Evolutionary conservation across 2,888 invertebrate species (phyloP), one percentile per base, ranked within the genome.

Genomic region (Lasioglossum villosulum): DNA sequence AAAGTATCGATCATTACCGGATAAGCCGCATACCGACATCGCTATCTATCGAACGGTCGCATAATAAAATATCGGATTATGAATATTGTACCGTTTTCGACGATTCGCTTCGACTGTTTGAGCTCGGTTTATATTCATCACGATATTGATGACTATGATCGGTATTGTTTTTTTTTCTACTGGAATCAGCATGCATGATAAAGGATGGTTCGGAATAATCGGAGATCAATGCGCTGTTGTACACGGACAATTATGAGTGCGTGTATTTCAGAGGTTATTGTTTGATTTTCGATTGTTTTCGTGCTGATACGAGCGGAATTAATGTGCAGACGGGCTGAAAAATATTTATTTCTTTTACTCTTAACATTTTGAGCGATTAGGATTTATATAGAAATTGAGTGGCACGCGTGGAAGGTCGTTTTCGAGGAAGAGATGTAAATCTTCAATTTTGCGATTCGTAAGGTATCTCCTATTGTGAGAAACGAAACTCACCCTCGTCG

Each of bases 1-100:
- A 39, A 68, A 74, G 37, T 84, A 80, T 84, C 80, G 84, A 80
- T 80, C 80, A 80, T 85, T 84, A 75, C 68, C 27, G 59, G 70
- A 75, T 84, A 78, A 84, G 73, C 77, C 71, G 37, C 34, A 30
- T 30, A 23, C 27, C 27, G 75, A 10, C 16, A n/a, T 63, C 12
- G 4, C 66, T 66, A 6, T 34, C 16, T 34, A 23, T 63, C 39
- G 12, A 6, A 19, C 34, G 71, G n/a, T 63, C 75, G 45, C 34
- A n/a, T 30, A 59, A 75, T 82, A 66, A 70, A 82, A 80, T 37
- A 23, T 0, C 45, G 56, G 70, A 39, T 34, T 80, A 12, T 30
- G 27, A 37, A 39, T 37, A 70, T 30, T 34, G 74, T 30, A 39
- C 45, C 63, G n/a, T 37, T 19, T 68, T n/a, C 34, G 19, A 34